phyloP scores from a whole-genome alignment of 1,140 invertebrate species.

The Alviniconcha marisindica region DNA sequence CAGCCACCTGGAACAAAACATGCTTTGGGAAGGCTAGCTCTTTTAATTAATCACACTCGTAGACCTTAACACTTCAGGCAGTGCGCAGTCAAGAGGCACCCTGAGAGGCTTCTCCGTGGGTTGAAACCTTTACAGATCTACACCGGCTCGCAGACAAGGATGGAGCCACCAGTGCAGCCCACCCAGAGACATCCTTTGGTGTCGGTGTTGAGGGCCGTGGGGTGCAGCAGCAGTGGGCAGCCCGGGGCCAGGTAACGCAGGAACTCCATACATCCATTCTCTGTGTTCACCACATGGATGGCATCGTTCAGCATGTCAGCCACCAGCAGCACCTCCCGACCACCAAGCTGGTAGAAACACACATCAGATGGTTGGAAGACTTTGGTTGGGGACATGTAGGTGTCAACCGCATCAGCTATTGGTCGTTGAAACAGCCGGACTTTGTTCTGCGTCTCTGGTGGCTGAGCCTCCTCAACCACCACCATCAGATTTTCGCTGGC shows the following conservation, averaged over 20 bases:
- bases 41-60: too few relatives aligned
- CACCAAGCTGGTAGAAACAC: constrained; percentile 24
- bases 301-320: background rate
- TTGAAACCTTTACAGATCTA: too few relatives aligned
- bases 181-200: constrained; percentile 19
- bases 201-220: constrained; percentile 14
- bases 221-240: background rate
- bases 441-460: too few relatives aligned
- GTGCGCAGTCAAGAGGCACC: too few relatives aligned
- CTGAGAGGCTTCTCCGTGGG: too few relatives aligned
- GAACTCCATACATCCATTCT: background rate
- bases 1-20: too few relatives aligned
- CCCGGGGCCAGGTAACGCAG: background rate
- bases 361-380: constrained; percentile 9
- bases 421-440: too few relatives aligned
- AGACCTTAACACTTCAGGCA: too few relatives aligned
- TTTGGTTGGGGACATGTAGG: too few relatives aligned
- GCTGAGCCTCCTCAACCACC: background rate
- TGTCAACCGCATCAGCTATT: too few relatives aligned
- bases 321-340: constrained; percentile 26
- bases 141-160: background rate
- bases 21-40: too few relatives aligned
- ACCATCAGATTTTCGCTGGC: background rate
- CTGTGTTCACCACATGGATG: background rate
- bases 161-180: background rate